Evolutionary conservation across 2,113 vertebrate genomes (phyloP).

Genomic region (Sorex araneus): DNA sequence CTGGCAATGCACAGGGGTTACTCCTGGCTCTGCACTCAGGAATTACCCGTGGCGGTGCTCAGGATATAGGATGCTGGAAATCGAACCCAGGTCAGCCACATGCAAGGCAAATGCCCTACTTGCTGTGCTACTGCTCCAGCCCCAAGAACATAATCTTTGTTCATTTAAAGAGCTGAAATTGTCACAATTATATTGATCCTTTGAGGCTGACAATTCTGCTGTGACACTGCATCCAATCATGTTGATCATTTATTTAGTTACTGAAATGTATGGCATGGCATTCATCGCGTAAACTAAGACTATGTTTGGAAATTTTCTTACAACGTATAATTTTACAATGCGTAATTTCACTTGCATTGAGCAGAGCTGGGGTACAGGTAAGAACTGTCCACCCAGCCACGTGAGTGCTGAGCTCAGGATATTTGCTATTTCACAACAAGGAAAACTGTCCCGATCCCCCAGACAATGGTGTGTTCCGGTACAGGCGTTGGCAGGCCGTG

Average conservation of each 20-base stretch:
- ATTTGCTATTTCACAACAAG: neutral
- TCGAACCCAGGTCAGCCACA: no score
- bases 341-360: neutral
- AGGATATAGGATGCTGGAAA: no score
- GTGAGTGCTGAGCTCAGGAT: neutral
- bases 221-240: neutral
- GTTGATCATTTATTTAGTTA: neutral
- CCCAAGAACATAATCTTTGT: neutral
- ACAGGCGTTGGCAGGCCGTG: no score
- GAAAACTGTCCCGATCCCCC: neutral
- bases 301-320: conserved; percentile 14
- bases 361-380: neutral
- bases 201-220: neutral
- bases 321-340: neutral
- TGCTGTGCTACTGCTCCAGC: no score
- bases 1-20: no score
- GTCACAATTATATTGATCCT: conserved; percentile 13
- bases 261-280: neutral
- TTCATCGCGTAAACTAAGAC: neutral
- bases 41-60: no score
- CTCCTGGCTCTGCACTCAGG: no score
- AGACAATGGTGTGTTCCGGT: no score
- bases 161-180: conserved; percentile 26
- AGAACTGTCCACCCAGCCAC: neutral
- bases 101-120: no score